These are phyloP conservation scores for Spea multiplicata DNA, from an alignment of 2,113 vertebrate species.

Conservation along the genomic window DNA sequence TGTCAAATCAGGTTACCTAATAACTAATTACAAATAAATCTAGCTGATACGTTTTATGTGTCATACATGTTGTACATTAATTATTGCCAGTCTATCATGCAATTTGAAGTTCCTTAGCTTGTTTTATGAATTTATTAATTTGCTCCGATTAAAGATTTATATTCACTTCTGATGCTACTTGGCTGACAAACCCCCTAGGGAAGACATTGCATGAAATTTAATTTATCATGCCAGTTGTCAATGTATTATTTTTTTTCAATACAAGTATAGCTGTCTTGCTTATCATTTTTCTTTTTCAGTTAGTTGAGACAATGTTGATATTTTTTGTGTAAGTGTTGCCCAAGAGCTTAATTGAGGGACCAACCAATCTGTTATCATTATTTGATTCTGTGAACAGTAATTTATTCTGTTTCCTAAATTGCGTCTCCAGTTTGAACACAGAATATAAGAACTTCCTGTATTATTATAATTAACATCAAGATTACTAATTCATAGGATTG, in stretches of 20 bases:
- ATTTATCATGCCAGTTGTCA: not conserved
- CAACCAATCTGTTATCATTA: too few species aligned
- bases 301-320: not conserved
- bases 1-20: too few species aligned
- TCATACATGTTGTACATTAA: too few species aligned
- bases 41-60: too few species aligned
- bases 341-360: not conserved
- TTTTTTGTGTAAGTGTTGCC: not conserved
- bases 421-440: too few species aligned
- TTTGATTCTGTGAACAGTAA: not conserved
- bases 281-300: conserved; percentile 8
- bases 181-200: not conserved
- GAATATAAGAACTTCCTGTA: too few species aligned
- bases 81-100: too few species aligned
- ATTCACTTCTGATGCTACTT: not conserved
- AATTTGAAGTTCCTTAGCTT: too few species aligned
- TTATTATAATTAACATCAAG: too few species aligned
- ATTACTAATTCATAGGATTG: too few species aligned
- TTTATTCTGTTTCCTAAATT: not conserved
- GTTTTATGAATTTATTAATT: not conserved
- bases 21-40: too few species aligned
- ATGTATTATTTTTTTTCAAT: not conserved
- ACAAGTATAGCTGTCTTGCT: not conserved
- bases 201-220: not conserved
- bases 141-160: not conserved